Evolutionary conservation across 1,140 invertebrate species (phyloP), one percentile per base, ranked within the genome.

Genomic region (Eubasilissa regina): DNA sequence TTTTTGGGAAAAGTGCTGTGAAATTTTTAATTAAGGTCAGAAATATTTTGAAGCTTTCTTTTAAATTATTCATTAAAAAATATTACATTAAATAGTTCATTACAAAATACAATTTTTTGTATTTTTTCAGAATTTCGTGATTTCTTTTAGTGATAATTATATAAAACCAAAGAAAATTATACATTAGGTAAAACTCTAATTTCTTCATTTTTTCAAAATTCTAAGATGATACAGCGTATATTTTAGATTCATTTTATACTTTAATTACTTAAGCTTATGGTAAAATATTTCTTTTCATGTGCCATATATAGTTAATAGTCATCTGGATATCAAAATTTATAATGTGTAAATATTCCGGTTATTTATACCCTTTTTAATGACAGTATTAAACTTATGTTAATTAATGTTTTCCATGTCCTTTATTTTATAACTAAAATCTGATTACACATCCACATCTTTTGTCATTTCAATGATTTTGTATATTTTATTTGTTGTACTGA

Each of bases 71-170:
- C 35, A 66, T 78, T 56, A 56, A 43, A 35, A 68, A 45, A 68
- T 70, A 35, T 58, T 13, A 78, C 1, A 70, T 68, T 66, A 53
- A 70, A 70, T 15, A 21, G 10, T 21, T 78, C 43, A 25, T 51
- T 35, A 64, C 44, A n/a, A 44, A 25, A 47, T 19, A 68, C 13
- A 45, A 44, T 64, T 47, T 44, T 77, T 64, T 56, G 47, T 70
- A 45, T 48, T 51, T 73, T 77, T 77, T 74, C 79, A 48, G 21
- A 62, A 72, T 77, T 73, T 66, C 79, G 77, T 81, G 80, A 81
- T 81, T 81, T 81, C 62, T 77, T 78, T 81, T 81, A 81, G 80
- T 81, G 80, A 81, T 81, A 81, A 79, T 76, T 76, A 51, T 77
- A 75, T 73, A 81, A 79, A 81, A 64, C 80, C 80, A 81, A 81